A percentile compares a stretch with the other conserved stretches of the same genome.
Evolutionary conservation across 2,888 invertebrate genomes (phyloP).

Genomic region (Caenorhabditis sinica): DNA sequence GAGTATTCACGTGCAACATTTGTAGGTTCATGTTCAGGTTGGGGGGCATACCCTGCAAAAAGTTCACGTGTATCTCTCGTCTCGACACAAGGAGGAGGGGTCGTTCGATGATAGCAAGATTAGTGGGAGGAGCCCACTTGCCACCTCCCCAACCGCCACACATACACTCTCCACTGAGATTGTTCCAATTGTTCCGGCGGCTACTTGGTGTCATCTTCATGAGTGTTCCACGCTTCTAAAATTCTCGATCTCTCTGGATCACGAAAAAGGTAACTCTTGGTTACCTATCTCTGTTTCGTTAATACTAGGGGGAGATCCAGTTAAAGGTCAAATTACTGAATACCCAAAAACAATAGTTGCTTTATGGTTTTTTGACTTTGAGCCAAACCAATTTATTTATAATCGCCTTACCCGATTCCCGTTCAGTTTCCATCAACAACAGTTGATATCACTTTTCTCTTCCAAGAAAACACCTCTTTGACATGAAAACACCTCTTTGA

Average conservation of each 20-base stretch:
- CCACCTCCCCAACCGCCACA: conserved; percentile 27
- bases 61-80: conserved; percentile 57
- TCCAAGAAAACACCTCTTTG: conserved; percentile 13
- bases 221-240: not conserved
- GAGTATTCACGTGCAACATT: conserved; percentile 61
- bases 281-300: not conserved
- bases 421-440: conserved; percentile 28
- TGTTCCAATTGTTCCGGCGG: not conserved
- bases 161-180: conserved; percentile 4
- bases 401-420: conserved; percentile 22
- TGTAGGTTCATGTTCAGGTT: conserved; percentile 40
- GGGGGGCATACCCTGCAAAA: conserved; percentile 51
- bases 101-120: conserved; percentile 62
- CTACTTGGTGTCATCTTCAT: conserved; percentile 8
- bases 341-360: not conserved
- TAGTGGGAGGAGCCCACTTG: conserved; percentile 54
- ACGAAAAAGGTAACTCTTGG: too few relatives aligned
- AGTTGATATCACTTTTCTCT: conserved; percentile 26
- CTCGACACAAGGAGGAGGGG: conserved; percentile 53
- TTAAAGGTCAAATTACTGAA: too few relatives aligned
- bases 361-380: conserved; percentile 18
- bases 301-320: too few relatives aligned
- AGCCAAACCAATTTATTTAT: not conserved
- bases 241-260: not conserved
- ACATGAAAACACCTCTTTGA: not conserved